A percentile compares a stretch with the other conserved stretches of the same genome.
phyloP scores from a whole-genome alignment of 2,113 vertebrate species.

The Arvicanthis niloticus region DNA sequence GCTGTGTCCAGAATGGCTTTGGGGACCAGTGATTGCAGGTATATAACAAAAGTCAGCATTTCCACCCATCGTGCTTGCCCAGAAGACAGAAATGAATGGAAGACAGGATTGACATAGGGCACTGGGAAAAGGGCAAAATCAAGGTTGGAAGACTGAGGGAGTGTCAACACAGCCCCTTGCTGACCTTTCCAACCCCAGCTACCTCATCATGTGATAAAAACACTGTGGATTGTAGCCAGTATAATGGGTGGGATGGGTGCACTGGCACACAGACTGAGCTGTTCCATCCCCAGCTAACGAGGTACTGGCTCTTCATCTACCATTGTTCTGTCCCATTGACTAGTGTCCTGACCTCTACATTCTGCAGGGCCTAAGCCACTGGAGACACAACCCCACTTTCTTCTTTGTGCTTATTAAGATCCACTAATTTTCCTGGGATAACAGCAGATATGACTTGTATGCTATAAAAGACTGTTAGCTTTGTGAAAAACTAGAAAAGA shows the following conservation, averaged over 20 bases:
- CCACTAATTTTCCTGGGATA: slow-evolving; percentile 9
- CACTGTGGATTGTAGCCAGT: rapidly evolving
- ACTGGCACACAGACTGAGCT: rapidly evolving
- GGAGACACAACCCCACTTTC: neutral
- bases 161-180: neutral
- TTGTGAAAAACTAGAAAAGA: neutral
- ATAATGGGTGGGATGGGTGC: neutral
- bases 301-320: neutral
- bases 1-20: neutral
- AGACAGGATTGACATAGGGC: no score
- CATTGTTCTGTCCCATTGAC: neutral
- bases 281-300: rapidly evolving
- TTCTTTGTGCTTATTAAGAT: neutral
- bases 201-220: neutral
- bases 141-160: rapidly evolving
- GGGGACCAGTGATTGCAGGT: neutral
- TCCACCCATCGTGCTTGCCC: neutral
- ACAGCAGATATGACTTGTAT: neutral
- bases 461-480: neutral
- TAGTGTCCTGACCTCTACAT: neutral
- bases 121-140: neutral
- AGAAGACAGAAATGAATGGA: neutral
- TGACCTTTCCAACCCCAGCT: neutral
- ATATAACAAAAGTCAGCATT: rapidly evolving
- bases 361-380: neutral